Evolutionary conservation across 1,140 invertebrate species (phyloP).

Genomic region (Drosophila takahashii): DNA sequence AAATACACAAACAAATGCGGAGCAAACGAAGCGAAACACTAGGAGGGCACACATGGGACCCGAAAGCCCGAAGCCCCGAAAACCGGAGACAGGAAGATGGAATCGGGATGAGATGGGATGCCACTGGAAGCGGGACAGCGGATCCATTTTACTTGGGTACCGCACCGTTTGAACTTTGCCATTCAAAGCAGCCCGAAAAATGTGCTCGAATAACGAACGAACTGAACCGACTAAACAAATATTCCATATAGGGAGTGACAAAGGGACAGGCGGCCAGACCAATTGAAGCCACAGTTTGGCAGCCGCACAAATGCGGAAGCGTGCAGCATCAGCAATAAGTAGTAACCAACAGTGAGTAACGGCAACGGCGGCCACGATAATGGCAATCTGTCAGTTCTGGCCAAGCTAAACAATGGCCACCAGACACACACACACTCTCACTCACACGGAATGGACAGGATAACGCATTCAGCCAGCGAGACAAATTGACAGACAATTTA

Average conservation of each 20-base stretch:
- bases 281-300: conserved; percentile 67
- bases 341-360: conserved; percentile 38
- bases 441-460: conserved; percentile 25
- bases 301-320: conserved; percentile 47
- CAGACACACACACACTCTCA: conserved; percentile 1
- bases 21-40: conserved; percentile 50
- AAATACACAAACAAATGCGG: conserved; percentile 44
- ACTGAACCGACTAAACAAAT: conserved; percentile 22
- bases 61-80: background rate
- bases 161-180: conserved; percentile 61
- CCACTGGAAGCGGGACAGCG: background rate
- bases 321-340: conserved; percentile 40
- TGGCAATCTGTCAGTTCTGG: conserved; percentile 66
- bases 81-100: conserved; percentile 26
- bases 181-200: conserved; percentile 23
- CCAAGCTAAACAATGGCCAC: conserved; percentile 66
- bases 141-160: conserved; percentile 36
- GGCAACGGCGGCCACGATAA: conserved; percentile 34
- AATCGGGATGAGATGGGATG: background rate
- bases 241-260: conserved; percentile 28
- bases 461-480: conserved; percentile 75
- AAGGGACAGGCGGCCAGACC: conserved; percentile 24
- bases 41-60: conserved; percentile 45
- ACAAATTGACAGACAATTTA: conserved; percentile 83
- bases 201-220: conserved; percentile 2